phyloP scores from a whole-genome alignment of 37 sponge, comb jelly and placozoan genomes.

The Axinella damicornis region DNA sequence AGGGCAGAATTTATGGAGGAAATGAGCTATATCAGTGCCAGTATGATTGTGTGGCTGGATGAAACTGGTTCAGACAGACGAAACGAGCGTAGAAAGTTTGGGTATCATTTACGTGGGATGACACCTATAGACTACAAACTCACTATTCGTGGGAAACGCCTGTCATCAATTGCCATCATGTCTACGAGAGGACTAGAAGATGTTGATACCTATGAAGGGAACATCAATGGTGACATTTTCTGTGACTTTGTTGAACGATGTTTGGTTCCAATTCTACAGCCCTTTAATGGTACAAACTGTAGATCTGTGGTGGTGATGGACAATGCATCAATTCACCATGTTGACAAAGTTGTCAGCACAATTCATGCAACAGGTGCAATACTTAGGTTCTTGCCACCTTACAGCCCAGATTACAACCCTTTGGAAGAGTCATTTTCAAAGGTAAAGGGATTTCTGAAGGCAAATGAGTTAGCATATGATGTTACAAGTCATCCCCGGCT shows the following conservation, averaged over 20 bases:
- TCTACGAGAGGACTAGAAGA: constrained; percentile 39
- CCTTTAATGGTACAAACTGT: constrained; percentile 32
- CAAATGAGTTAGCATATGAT: constrained; percentile 29
- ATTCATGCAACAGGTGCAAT: constrained; percentile 43
- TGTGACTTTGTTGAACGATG: constrained; percentile 36
- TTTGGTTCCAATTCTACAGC: constrained; percentile 36
- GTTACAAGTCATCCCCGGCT: neutral
- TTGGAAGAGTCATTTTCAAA: constrained; percentile 39
- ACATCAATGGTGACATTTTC: constrained; percentile 32
- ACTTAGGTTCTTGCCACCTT: constrained; percentile 29
- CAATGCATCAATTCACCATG: constrained; percentile 49
- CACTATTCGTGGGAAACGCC: too few species aligned
- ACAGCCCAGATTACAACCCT: constrained; percentile 44
- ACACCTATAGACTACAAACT: constrained; percentile 4
- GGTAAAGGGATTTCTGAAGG: constrained; percentile 27
- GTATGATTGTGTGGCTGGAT: constrained; percentile 53
- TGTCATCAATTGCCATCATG: constrained; percentile 37
- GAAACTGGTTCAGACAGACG: constrained; percentile 42
- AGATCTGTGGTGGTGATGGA: constrained; percentile 49
- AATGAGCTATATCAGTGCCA: constrained; percentile 13
- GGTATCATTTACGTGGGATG: constrained; percentile 39
- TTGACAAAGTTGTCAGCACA: constrained; percentile 6
- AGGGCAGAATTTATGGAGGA: constrained; percentile 41
- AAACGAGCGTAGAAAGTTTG: constrained; percentile 35
- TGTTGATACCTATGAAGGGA: constrained; percentile 21